Conservation (phyloP, 1,140 invertebrate species). For the Drosophila funebris region DNA sequence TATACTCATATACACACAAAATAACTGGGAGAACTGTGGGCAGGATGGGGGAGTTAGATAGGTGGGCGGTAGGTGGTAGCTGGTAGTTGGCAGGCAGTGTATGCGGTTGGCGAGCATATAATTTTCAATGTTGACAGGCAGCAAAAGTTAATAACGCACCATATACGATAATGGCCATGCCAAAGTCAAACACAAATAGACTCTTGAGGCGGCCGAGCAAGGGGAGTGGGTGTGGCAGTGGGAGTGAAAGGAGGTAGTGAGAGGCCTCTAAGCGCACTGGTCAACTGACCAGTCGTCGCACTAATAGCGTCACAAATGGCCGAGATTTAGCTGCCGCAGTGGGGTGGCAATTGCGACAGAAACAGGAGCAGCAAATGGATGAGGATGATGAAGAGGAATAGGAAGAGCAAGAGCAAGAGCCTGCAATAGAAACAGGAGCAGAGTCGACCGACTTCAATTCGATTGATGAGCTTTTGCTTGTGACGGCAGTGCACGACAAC, state of each 20-base stretch:
- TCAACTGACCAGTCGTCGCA: constrained; percentile 13
- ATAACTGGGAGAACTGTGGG: constrained; percentile 15
- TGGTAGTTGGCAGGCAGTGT: not conserved
- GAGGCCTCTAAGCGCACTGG: not conserved
- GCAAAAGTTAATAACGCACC: constrained; percentile 79
- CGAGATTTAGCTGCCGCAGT: constrained; percentile 61
- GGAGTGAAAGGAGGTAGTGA: not conserved
- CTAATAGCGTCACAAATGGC: constrained; percentile 76
- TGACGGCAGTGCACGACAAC: constrained; percentile 41
- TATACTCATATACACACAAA: constrained; percentile 40
- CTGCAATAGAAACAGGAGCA: not conserved
- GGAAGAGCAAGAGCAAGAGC: not conserved
- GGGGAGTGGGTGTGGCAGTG: not conserved
- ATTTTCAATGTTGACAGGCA: constrained; percentile 77
- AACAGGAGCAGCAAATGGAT: not conserved
- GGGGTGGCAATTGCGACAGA: not conserved
- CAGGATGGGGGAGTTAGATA: not conserved
- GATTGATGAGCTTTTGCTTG: constrained; percentile 74
- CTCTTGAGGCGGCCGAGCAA: not conserved
- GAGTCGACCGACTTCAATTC: constrained; percentile 62
- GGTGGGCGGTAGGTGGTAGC: not conserved
- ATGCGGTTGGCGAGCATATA: constrained; percentile 61
- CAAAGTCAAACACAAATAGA: constrained; percentile 47
- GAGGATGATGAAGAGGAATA: too few relatives aligned
- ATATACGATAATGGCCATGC: constrained; percentile 69